A percentile compares a stretch with the other conserved stretches of the same genome.
Evolutionary conservation across 2,113 vertebrate genomes (phyloP).

Genomic region (Ranitomeya variabilis): DNA sequence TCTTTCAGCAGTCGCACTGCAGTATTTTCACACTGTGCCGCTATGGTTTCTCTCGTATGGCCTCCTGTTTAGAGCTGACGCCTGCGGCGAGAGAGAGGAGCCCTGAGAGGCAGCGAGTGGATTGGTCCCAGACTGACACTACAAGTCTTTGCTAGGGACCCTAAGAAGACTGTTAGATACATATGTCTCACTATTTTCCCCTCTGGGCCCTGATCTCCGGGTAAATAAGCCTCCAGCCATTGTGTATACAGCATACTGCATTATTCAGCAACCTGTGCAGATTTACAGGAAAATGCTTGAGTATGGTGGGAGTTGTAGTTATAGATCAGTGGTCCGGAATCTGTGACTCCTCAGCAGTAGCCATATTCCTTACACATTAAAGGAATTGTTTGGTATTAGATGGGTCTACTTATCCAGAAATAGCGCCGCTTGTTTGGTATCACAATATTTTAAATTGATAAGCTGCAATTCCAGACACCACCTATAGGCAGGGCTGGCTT

Average conservation of each 20-base stretch:
- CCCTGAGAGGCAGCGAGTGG: not conserved
- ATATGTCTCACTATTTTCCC: not conserved
- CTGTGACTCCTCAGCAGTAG: not conserved
- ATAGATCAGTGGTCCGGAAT: not conserved
- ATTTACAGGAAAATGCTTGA: not conserved
- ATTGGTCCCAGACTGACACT: not conserved
- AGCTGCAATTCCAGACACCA: too few species aligned
- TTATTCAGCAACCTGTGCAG: not conserved
- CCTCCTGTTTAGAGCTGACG: not conserved
- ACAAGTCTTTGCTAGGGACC: not conserved
- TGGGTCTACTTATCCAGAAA: too few species aligned
- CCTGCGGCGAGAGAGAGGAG: constrained; percentile 1
- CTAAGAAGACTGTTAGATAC: not conserved
- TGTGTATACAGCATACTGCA: not conserved
- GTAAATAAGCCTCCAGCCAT: not conserved
- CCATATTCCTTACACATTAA: not conserved
- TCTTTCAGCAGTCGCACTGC: not conserved
- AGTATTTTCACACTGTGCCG: not conserved
- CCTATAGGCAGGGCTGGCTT: too few species aligned
- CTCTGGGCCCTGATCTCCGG: not conserved
- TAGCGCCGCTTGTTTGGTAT: too few species aligned
- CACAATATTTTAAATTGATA: too few species aligned
- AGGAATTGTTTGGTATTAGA: too few species aligned
- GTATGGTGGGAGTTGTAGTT: not conserved
- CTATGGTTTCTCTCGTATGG: not conserved